Conservation (phyloP, 35 echinoderm and acorn worm species). For the Heliocidaris erythrogramma region DNA sequence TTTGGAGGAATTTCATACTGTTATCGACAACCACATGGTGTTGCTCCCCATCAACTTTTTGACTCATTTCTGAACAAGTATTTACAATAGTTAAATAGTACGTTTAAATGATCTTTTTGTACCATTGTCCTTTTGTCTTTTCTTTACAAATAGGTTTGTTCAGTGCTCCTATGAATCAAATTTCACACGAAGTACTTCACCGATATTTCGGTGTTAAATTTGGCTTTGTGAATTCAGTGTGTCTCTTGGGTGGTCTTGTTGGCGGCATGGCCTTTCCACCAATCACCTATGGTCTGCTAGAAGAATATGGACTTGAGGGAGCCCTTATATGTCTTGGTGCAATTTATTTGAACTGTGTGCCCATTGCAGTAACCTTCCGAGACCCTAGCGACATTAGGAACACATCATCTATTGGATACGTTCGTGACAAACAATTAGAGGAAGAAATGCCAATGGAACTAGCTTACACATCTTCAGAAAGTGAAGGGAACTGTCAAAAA, state of each 20-base stretch:
- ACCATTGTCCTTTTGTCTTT: background rate
- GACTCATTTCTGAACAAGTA: too few species aligned
- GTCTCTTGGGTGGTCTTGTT: background rate
- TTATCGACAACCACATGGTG: too few species aligned
- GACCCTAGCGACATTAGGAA: background rate
- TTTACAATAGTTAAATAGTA: too few species aligned
- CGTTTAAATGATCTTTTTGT: too few species aligned
- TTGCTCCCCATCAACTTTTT: too few species aligned
- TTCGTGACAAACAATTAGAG: background rate
- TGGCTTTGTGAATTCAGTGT: slow-evolving; percentile 5
- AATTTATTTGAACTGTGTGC: slow-evolving; percentile 20
- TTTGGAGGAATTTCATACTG: too few species aligned
- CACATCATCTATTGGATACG: background rate
- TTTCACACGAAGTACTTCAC: background rate
- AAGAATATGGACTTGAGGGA: slow-evolving; percentile 16
- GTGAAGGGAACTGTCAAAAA: background rate
- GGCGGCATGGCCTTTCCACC: slow-evolving; percentile 5
- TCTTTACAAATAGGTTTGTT: background rate
- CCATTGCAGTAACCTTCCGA: slow-evolving; percentile 12
- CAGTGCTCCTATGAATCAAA: slow-evolving; percentile 20
- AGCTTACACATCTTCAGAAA: background rate
- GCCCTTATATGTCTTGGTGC: slow-evolving; percentile 28
- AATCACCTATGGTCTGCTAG: background rate
- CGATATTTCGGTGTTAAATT: slow-evolving; percentile 30
- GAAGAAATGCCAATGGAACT: background rate